Evolutionary conservation across 2,113 vertebrate species (phyloP).

Genomic region (Hyaena hyaena): DNA sequence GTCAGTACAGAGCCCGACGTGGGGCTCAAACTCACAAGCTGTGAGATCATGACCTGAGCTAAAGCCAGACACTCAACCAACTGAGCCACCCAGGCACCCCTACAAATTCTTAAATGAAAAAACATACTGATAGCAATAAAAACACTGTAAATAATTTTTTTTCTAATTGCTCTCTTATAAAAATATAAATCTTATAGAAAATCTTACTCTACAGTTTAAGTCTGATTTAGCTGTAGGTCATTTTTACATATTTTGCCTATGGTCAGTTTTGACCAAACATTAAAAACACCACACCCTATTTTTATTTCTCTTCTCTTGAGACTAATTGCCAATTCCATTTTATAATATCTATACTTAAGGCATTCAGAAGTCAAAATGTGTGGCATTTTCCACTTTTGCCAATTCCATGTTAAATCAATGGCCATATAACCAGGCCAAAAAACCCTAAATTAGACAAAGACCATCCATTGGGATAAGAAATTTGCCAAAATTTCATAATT

Average conservation of each 20-base stretch:
- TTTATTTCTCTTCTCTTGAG: not conserved
- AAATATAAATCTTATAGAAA: conserved; percentile 34
- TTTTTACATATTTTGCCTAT: conserved; percentile 26
- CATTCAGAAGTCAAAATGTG: conserved; percentile 64
- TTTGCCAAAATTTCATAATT: conserved; percentile 58
- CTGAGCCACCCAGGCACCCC: too few species aligned
- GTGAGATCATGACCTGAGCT: too few species aligned
- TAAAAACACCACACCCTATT: not conserved
- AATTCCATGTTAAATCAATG: conserved; percentile 36
- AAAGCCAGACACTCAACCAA: too few species aligned
- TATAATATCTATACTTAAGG: conserved; percentile 10
- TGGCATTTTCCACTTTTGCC: conserved; percentile 62
- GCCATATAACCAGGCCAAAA: conserved; percentile 50
- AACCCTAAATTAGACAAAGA: conserved; percentile 49
- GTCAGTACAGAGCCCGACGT: too few species aligned
- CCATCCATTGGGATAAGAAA: conserved; percentile 43
- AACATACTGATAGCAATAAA: not conserved
- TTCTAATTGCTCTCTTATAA: not conserved
- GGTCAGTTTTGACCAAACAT: conserved; percentile 16
- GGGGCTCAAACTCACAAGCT: too few species aligned
- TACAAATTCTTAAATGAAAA: conserved; percentile 44
- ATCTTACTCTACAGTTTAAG: not conserved
- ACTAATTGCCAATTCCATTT: conserved; percentile 35
- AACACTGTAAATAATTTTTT: not conserved
- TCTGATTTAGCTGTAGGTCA: not conserved